Evolutionary conservation across 1,140 invertebrate species (phyloP), one percentile per base, ranked within the genome.

Genomic region (Steinernema khuongi): DNA sequence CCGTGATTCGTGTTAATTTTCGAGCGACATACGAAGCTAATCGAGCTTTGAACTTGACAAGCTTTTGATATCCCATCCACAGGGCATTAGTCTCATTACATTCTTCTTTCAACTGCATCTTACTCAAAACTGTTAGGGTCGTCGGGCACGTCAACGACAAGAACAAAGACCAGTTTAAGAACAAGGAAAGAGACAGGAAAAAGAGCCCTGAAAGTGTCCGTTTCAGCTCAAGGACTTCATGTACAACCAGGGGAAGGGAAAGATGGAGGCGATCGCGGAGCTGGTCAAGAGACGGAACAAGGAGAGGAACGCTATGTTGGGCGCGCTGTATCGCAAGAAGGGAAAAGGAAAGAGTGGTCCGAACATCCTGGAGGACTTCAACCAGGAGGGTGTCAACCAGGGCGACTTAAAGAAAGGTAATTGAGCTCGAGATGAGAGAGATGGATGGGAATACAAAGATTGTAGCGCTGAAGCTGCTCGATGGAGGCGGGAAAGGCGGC

Each of bases 401-500:
- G 83, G 83, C 31, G 83, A 84, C 68, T 60, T 84, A 72, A 85
- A 85, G 50, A 84, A 84, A 75, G 81, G 81, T 81, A 74, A 14
- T 17, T 26, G 1, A 71, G 44, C 17, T n/a, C 70, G 68, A 7
- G 70, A 72, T n/a, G 43, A 14, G 14, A 71, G 14, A 76, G 17
- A 0, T n/a, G 76, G 0, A 14, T 76, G 11, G 30, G 30, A 75
- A 19, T 67, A 30, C 14, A 0, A 30, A 18, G 14, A 75, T 36
- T 79, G 77, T 28, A 83, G 85, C 79, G 7, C 43, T 83, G 70
- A 85, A 81, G 80, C 60, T 85, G 41, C 33, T 83, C 0, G 74
- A 83, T 75, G 84, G 74, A 71, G 82, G 82, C 2, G 73, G 22
- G 79, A 90, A 90, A 90, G 86, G 88, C 87, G 74, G 86, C 77